Base-by-base conservation (phyloP, 2,797 vertebrate genomes). In the Arctocebus calabarensis region DNA sequence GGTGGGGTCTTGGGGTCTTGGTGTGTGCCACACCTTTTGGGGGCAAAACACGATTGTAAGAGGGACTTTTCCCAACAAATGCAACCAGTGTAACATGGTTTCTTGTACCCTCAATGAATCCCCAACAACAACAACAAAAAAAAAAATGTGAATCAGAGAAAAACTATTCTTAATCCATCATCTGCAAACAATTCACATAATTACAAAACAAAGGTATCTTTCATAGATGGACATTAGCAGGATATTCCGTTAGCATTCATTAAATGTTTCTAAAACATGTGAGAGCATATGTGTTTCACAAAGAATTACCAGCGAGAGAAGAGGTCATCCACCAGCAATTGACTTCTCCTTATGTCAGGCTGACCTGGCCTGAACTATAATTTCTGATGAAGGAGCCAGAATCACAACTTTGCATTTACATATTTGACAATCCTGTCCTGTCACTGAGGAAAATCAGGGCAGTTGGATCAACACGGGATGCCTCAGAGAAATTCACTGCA, bases 361-460 rank as follows among this genome's bases (percentile, higher is more conserved):
- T 95, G 95, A 97, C 96, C 97, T 94, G 94, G 66, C 52, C 83
- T 93, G 87, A 78, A 73, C 73, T 84, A 55, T 97, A 96, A 97
- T 96, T 96, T 89, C 96, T 94, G 61, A 94, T 87, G 68, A 92
- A 95, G 81, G 57, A 94, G 75, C 73, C 87, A 91, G 94, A 97
- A 91, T 95, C 91, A 96, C 17, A 89, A 57, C 79, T 34, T 32
- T n/a, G 89, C 86, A 90, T 94, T 97, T 96, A 96, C 73, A 61
- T 87, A 94, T 27, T 74, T 96, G 90, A 45, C 25, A 55, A 85
- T 70, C 64, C 84, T 92, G 43, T 62, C 66, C 84, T 73, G 59
- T 94, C 10, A 0, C 75, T 96, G 71, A 74, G 48, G 48, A 94
- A 95, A 94, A 93, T 78, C 71, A 88, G 78, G 73, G 57, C 22